Base-by-base conservation (phyloP, 2,797 vertebrate species). In the Crocidura indochinensis region DNA sequence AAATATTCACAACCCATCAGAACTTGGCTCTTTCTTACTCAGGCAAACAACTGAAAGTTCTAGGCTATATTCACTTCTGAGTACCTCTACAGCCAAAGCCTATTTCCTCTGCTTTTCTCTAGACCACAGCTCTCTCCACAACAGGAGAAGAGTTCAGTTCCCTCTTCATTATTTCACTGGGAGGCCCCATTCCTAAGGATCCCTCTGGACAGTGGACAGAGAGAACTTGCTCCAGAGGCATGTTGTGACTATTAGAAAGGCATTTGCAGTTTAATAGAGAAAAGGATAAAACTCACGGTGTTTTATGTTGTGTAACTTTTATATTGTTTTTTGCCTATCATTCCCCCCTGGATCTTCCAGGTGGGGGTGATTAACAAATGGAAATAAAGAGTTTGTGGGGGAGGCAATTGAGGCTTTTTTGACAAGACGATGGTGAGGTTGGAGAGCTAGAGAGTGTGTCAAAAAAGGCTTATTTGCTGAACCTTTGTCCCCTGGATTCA, bases 11-110 rank as follows among this genome's bases (percentile, higher is more conserved):
- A 14, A 51, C 27, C 17, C 69, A 51, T 17, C 46, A n/a, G 12
- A 65, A 53, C 71, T 24, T 71, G 77, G 78, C 56, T 88, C 82
- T 67, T 81, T 74, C 47, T 83, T 62, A 69, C 15, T 38, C 10
- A 7, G 60, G 22, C 31, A 26, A 12, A 2, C 10, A 84, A 26
- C 56, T 80, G 76, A 65, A 65, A 56, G 49, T 76, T 15, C 49
- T 51, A 51, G 49, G 9, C 49, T 51, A 51, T 10, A 24, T 81
- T 65, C 19, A 46, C 2, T 5, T 72, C 60, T 11, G 20, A 76
- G n/a, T 24, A 31, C 3, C 51, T 68, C 8, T 78, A 49, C 14
- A 6, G 17, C n/a, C 24, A 84, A 77, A 12, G 38, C 24, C 44
- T 74, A 80, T 80, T 15, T n/a, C 79, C 14, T 29, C 31, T n/a